phyloP scores from a whole-genome alignment of 2,113 vertebrate genomes.

The Romanogobio albipinnatus region DNA sequence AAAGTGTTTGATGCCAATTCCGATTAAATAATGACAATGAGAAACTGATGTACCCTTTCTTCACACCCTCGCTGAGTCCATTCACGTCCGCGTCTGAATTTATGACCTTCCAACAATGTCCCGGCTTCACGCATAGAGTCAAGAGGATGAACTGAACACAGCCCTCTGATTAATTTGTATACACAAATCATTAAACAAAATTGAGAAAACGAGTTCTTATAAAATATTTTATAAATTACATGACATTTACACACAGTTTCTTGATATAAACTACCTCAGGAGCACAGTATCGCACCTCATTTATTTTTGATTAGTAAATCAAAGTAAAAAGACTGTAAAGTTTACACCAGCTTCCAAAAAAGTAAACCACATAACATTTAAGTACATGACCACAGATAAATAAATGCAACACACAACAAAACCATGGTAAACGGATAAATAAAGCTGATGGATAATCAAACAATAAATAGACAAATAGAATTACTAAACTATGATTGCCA shows the following conservation, averaged over 20 bases:
- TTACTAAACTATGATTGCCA: constrained; percentile 75
- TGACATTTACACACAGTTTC: constrained; percentile 59
- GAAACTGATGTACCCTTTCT: constrained; percentile 73
- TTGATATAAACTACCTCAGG: constrained; percentile 41
- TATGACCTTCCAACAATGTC: constrained; percentile 68
- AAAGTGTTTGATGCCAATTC: constrained; percentile 82
- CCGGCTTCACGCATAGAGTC: constrained; percentile 58
- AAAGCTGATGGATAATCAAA: constrained; percentile 59
- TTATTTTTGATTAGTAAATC: constrained; percentile 57
- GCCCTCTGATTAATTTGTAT: constrained; percentile 65
- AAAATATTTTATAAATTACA: constrained; percentile 68
- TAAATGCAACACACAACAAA: constrained; percentile 63
- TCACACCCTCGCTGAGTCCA: constrained; percentile 74
- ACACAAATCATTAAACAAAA: constrained; percentile 63
- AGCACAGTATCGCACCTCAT: constrained; percentile 51
- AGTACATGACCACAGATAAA: constrained; percentile 61
- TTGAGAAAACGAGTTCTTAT: constrained; percentile 68
- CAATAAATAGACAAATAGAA: constrained; percentile 71
- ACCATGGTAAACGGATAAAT: constrained; percentile 63
- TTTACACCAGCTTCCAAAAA: constrained; percentile 61
- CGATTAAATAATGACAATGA: constrained; percentile 79
- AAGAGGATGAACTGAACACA: constrained; percentile 66
- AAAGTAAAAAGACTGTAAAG: constrained; percentile 48
- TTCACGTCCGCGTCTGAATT: constrained; percentile 75
- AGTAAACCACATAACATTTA: constrained; percentile 52